Conservation (phyloP, 2,888 invertebrate genomes). For the Archips xylosteana region DNA sequence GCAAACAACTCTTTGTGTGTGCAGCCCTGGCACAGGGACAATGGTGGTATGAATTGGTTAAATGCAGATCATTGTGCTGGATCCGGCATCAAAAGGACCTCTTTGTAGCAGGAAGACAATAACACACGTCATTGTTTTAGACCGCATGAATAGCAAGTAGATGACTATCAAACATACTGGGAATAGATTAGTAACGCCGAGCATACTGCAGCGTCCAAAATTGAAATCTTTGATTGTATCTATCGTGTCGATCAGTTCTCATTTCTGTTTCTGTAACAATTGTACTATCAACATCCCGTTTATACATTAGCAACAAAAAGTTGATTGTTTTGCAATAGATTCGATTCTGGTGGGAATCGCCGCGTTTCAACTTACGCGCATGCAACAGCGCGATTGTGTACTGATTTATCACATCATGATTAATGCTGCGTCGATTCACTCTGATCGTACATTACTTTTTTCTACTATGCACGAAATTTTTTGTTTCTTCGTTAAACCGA, state of each 20-base stretch:
- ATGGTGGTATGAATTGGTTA: constrained; percentile 71
- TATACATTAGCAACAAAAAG: constrained; percentile 47
- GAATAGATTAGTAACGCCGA: constrained; percentile 32
- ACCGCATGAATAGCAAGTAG: constrained; percentile 46
- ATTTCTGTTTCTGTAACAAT: constrained; percentile 20
- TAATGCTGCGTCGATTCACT: constrained; percentile 39
- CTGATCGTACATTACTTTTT: constrained; percentile 24
- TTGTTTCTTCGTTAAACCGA: constrained; percentile 21
- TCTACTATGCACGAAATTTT: constrained; percentile 36
- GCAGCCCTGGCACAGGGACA: constrained; percentile 65
- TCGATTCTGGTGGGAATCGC: constrained; percentile 52
- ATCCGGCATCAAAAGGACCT: constrained; percentile 71
- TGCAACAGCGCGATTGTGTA: constrained; percentile 43
- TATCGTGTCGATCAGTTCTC: constrained; percentile 20
- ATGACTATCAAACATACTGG: constrained; percentile 37
- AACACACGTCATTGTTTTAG: constrained; percentile 62
- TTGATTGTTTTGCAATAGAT: constrained; percentile 51
- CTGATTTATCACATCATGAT: constrained; percentile 44
- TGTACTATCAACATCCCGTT: constrained; percentile 48
- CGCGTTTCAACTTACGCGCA: constrained; percentile 41
- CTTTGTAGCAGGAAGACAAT: constrained; percentile 77
- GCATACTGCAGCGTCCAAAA: constrained; percentile 25
- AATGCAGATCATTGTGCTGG: constrained; percentile 72
- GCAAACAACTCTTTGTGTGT: constrained; percentile 73
- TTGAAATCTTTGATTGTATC: constrained; percentile 31